Conservation (phyloP, 2,113 vertebrate species). For the Carlito syrichta region DNA sequence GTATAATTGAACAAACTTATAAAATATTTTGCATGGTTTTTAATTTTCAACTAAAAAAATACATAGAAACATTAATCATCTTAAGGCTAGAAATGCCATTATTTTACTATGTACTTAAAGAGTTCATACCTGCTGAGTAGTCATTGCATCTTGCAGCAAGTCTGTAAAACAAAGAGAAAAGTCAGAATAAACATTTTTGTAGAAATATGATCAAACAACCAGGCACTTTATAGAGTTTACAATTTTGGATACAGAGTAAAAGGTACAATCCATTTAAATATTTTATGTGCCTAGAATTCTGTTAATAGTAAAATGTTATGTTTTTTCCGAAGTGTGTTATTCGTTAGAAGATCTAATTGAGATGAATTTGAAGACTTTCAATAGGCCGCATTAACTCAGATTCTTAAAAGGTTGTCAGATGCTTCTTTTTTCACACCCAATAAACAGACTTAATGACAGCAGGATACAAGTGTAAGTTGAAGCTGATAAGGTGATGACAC, state of each 20-base stretch:
- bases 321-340: neutral
- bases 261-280: neutral
- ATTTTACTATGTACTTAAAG: neutral
- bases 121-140: neutral
- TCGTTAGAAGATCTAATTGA: neutral
- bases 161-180: neutral
- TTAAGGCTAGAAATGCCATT: neutral
- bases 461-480: neutral
- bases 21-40: conserved; percentile 3
- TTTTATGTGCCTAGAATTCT: neutral
- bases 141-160: neutral
- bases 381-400: neutral
- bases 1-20: neutral
- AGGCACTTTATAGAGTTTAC: neutral
- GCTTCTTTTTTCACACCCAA: neutral
- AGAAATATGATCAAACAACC: neutral
- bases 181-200: neutral
- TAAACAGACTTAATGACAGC: neutral
- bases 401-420: neutral
- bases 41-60: neutral
- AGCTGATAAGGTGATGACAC: neutral
- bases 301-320: neutral
- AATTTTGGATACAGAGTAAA: neutral
- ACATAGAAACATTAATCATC: neutral
- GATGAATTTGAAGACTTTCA: neutral